A percentile compares a stretch with the other conserved stretches of the same genome.
Evolutionary conservation across 1,140 invertebrate genomes (phyloP).

Genomic region (Samia ricini): DNA sequence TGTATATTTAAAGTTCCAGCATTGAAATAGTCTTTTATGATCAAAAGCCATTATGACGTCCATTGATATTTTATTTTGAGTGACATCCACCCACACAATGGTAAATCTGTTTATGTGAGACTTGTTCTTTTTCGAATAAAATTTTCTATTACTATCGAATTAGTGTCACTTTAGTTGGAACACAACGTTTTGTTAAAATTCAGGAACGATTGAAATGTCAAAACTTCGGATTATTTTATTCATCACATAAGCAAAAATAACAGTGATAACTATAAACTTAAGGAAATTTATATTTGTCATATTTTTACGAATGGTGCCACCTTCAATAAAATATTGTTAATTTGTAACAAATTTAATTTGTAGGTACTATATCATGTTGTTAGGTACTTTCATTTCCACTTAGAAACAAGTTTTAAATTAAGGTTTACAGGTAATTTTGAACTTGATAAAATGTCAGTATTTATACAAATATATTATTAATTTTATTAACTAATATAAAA

Average conservation of each 20-base stretch:
- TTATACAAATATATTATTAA: too few species aligned
- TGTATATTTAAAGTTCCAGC: too few species aligned
- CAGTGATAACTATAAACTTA: not conserved
- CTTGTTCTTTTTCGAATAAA: constrained; percentile 46
- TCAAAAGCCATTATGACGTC: constrained; percentile 16
- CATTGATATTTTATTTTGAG: constrained; percentile 39
- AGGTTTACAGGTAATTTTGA: too few species aligned
- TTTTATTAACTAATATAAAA: too few species aligned
- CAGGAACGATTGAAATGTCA: constrained; percentile 28
- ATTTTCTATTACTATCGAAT: constrained; percentile 49
- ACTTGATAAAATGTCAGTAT: too few species aligned
- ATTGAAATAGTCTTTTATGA: constrained; percentile 1
- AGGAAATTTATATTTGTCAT: too few species aligned
- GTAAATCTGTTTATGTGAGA: constrained; percentile 64
- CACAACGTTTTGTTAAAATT: constrained; percentile 34
- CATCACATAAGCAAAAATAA: not conserved
- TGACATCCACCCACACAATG: constrained; percentile 65
- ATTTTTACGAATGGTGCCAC: too few species aligned
- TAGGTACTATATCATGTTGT: too few species aligned
- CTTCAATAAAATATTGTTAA: too few species aligned
- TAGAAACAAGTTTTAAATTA: too few species aligned
- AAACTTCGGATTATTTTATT: constrained; percentile 16
- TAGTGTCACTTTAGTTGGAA: constrained; percentile 50
- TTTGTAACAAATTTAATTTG: too few species aligned
- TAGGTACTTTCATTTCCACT: too few species aligned